Evolutionary conservation across 2,888 invertebrate species (phyloP).

Genomic region (Acronicta psi): DNA sequence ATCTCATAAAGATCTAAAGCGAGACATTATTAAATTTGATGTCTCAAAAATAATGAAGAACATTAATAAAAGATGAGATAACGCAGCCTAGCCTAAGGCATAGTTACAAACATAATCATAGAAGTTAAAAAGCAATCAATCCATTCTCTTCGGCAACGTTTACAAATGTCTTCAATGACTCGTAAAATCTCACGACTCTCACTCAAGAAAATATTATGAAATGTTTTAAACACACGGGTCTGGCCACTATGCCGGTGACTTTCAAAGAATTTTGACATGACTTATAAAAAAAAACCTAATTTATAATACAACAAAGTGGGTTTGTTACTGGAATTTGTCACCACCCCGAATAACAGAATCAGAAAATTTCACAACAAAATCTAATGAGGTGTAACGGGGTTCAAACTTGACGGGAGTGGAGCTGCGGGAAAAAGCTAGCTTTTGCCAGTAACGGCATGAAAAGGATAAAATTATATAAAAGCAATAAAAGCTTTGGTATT

Average conservation of each 20-base stretch:
- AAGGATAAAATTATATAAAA: too few species aligned
- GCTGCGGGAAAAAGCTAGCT: too few species aligned
- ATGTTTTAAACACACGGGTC: conserved; percentile 68
- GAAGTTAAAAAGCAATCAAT: conserved; percentile 88
- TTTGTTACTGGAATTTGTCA: too few species aligned
- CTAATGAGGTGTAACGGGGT: too few species aligned
- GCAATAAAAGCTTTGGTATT: too few species aligned
- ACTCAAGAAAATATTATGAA: conserved; percentile 78
- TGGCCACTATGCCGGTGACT: conserved; percentile 65
- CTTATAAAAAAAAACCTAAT: background rate
- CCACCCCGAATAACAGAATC: too few species aligned
- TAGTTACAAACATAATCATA: conserved; percentile 80
- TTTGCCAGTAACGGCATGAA: too few species aligned
- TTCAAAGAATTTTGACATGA: conserved; percentile 55
- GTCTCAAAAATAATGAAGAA: conserved; percentile 76
- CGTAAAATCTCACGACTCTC: conserved; percentile 82
- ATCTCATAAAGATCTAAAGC: conserved; percentile 27
- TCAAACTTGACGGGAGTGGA: too few species aligned
- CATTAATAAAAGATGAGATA: conserved; percentile 77
- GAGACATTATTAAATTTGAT: conserved; percentile 55
- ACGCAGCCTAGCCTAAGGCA: conserved; percentile 75
- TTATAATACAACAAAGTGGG: too few species aligned
- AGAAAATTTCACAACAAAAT: too few species aligned
- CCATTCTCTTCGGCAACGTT: conserved; percentile 85
- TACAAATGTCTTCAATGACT: conserved; percentile 85